phyloP scores from a whole-genome alignment of 1,140 invertebrate species.

The Philotrypesis tridentata region DNA sequence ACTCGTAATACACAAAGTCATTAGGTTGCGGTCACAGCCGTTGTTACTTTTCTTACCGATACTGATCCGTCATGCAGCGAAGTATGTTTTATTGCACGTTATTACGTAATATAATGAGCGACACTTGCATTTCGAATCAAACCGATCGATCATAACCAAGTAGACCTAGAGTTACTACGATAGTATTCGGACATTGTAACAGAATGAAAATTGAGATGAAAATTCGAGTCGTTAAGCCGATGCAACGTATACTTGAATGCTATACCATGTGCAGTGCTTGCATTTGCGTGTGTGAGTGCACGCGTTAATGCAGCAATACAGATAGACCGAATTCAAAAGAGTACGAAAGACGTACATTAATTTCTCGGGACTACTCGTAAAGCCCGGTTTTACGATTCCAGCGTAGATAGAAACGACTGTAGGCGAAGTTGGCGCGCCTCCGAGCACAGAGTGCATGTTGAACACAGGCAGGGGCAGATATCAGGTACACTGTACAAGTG shows the following conservation, averaged over 20 bases:
- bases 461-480: constrained; percentile 25
- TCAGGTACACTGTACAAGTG: constrained; percentile 11
- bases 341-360: constrained; percentile 58
- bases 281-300: no score
- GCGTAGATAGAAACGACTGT: constrained; percentile 47
- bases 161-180: background rate
- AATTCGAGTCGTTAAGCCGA: no score
- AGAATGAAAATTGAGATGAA: constrained; percentile 1
- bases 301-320: no score
- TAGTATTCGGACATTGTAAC: background rate
- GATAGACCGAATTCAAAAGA: constrained; percentile 56
- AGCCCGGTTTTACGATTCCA: constrained; percentile 56
- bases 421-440: background rate
- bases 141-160: constrained; percentile 61
- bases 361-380: constrained; percentile 60
- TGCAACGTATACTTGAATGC: no score
- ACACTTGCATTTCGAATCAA: constrained; percentile 56
- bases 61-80: background rate
- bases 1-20: constrained; percentile 30
- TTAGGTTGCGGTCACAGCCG: constrained; percentile 15
- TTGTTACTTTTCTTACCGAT: no score
- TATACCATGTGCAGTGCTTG: no score
- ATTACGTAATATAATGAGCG: constrained; percentile 60
- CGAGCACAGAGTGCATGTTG: background rate
- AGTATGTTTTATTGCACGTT: constrained; percentile 45